Evolutionary conservation across 2,113 vertebrate genomes (phyloP), one percentile per base, ranked within the genome.

Genomic region (Morone chrysops): DNA sequence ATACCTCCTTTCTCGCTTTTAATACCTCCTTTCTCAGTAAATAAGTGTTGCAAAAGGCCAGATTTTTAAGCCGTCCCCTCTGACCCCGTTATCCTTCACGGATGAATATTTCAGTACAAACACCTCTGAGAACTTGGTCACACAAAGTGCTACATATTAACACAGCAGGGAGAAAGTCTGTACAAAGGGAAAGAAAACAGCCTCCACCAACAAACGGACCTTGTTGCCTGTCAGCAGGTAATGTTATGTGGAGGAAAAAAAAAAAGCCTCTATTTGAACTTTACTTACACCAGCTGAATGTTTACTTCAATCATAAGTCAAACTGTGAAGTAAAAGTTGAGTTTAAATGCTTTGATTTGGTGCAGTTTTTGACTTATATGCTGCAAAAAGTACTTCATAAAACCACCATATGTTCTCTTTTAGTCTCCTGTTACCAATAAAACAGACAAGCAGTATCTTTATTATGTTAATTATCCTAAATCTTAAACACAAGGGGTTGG

Each of bases 71-170:
- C 59, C 3, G 11, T 22, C 16, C 18, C 31, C 51, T 1, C 41
- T 70, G 89, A 85, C 61, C 73, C 9, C 0, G 2, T 85, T 80
- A 22, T 56, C 63, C 73, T 71, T 70, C 2, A 43, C 22, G 18
- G 83, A 31, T 82, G 6, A 83, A 43, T 61, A 75, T 86, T 75
- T 66, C 36, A 59, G 53, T 75, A 74, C 84, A 87, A 82, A 82
- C 84, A 59, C 71, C 69, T 69, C 62, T 0, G 47, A 74, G 78
- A 81, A 41, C 61, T 74, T 10, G 1, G n/a, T 41, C 16, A 73
- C 57, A 25, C 67, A 60, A 13, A 2, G 61, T 36, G 53, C 50
- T 53, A 14, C 75, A 80, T 31, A 59, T 70, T 51, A 83, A 72
- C 79, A 51, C 80, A 70, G 70, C 6, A 0, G 65, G 71, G 4